phyloP scores from a whole-genome alignment of 2,888 invertebrate genomes.

The Xestia ashworthii region DNA sequence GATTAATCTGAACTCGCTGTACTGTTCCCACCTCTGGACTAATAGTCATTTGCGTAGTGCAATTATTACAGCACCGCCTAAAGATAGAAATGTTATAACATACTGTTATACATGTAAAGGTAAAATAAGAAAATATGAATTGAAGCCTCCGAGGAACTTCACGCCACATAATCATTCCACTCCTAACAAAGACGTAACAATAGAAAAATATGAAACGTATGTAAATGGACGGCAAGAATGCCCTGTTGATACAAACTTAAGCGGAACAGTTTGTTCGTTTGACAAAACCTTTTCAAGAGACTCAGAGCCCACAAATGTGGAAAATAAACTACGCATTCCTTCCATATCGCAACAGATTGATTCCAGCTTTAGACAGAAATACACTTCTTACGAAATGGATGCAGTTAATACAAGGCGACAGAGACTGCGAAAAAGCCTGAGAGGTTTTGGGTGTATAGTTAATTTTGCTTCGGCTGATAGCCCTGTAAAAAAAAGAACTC shows the following conservation, averaged over 20 bases:
- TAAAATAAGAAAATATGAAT: conserved; percentile 87
- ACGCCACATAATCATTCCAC: conserved; percentile 85
- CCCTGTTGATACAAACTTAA: conserved; percentile 66
- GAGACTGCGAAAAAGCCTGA: conserved; percentile 86
- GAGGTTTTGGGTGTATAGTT: conserved; percentile 87
- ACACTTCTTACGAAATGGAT: conserved; percentile 80
- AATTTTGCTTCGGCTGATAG: conserved; percentile 86
- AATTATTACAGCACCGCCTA: conserved; percentile 76
- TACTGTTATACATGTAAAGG: conserved; percentile 86
- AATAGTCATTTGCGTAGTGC: conserved; percentile 81
- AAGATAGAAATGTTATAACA: conserved; percentile 78
- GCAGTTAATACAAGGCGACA: conserved; percentile 75
- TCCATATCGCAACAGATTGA: conserved; percentile 87
- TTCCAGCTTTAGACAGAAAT: conserved; percentile 83
- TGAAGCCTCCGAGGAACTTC: conserved; percentile 79
- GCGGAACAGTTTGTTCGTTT: conserved; percentile 67
- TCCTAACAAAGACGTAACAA: conserved; percentile 75
- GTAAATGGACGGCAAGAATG: conserved; percentile 68
- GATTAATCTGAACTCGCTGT: conserved; percentile 82
- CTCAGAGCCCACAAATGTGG: conserved; percentile 64
- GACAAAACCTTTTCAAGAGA: conserved; percentile 69
- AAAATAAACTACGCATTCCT: conserved; percentile 80
- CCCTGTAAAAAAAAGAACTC: conserved; percentile 86
- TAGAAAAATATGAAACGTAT: conserved; percentile 62
- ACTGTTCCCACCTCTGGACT: conserved; percentile 86